Evolutionary conservation across 2,888 invertebrate species (phyloP).

Genomic region (Colostygia pectinataria): DNA sequence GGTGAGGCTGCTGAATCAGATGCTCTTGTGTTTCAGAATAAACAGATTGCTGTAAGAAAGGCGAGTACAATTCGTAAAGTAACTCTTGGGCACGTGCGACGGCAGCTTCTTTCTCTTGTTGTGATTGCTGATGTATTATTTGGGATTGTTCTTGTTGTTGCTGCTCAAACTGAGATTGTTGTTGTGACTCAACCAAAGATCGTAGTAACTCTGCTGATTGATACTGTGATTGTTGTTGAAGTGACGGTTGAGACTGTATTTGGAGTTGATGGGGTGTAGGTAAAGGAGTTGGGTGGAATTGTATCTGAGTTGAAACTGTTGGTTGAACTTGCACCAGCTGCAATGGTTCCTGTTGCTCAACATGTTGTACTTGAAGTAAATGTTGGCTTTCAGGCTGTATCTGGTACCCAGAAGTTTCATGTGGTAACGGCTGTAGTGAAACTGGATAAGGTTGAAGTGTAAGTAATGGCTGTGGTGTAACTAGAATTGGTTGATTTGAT

Average conservation of each 20-base stretch:
- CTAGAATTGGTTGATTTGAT: constrained; percentile 6
- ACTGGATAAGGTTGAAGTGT: constrained; percentile 4
- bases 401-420: constrained; percentile 9
- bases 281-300: constrained; percentile 1
- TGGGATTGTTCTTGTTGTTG: not conserved
- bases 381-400: constrained; percentile 9
- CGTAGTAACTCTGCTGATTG: not conserved
- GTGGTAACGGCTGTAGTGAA: constrained; percentile 7
- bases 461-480: constrained; percentile 13
- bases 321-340: constrained; percentile 3
- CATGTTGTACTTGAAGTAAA: constrained; percentile 6
- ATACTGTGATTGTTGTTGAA: constrained; percentile 15
- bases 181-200: not conserved
- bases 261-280: constrained; percentile 7
- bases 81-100: constrained; percentile 15
- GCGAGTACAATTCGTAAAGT: constrained; percentile 9
- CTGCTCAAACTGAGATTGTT: not conserved
- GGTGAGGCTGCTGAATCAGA: constrained; percentile 24
- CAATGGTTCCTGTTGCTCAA: constrained; percentile 1
- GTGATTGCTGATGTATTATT: not conserved
- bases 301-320: constrained; percentile 1
- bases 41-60: constrained; percentile 12
- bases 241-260: not conserved
- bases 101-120: constrained; percentile 9
- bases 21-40: constrained; percentile 25